Conservation (phyloP, 2,113 vertebrate genomes). For the Uropsilus gracilis region DNA sequence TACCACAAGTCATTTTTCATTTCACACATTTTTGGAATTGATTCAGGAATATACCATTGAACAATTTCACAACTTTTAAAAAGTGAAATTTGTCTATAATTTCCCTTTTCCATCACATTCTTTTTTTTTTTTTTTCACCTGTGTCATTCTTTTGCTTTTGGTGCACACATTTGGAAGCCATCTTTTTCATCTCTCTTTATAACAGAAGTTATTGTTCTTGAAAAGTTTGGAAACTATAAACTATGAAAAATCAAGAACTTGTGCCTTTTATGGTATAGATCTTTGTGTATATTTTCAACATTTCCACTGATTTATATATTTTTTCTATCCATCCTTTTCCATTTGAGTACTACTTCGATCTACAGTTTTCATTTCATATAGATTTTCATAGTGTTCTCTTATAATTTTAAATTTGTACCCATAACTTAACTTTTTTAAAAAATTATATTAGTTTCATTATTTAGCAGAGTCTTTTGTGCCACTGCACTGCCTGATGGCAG, state of each 20-base stretch:
- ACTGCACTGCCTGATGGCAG: neutral
- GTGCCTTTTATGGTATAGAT: no score
- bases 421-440: neutral
- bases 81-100: neutral
- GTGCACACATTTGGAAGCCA: neutral
- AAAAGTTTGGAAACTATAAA: no score
- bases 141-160: neutral
- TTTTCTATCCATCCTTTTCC: neutral
- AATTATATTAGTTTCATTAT: neutral
- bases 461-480: neutral
- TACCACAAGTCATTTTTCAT: neutral
- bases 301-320: neutral
- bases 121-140: no score
- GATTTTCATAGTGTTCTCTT: neutral
- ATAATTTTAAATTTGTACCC: neutral
- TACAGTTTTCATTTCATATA: neutral
- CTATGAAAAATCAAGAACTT: no score
- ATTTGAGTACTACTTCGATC: neutral
- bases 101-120: neutral
- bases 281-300: neutral
- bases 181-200: neutral
- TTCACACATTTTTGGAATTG: neutral
- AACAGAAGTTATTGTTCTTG: no score
- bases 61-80: neutral
- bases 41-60: neutral